These are phyloP conservation scores for Paguma larvata DNA, from an alignment of 2,797 vertebrate species.

Conservation along the genomic window DNA sequence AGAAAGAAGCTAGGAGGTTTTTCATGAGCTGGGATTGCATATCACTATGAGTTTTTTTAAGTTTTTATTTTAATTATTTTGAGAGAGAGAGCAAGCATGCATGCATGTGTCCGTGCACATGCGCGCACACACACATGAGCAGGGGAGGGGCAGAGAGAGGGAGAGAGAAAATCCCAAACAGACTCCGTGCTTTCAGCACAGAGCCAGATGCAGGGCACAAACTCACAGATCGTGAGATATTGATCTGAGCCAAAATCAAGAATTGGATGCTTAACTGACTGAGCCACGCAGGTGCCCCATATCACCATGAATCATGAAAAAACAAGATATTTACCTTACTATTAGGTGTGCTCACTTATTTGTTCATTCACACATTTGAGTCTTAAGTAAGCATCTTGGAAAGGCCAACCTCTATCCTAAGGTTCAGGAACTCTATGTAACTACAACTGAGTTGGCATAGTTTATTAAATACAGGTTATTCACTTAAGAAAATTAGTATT, in stretches of 20 bases:
- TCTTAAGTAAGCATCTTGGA: background rate
- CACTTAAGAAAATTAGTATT: background rate
- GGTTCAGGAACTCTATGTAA: background rate
- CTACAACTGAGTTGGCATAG: background rate
- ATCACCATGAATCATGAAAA: background rate
- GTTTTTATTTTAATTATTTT: too few relatives aligned
- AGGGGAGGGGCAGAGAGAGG: too few relatives aligned
- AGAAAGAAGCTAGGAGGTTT: background rate
- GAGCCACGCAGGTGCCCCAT: background rate
- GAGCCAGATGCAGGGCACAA: too few relatives aligned
- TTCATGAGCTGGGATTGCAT: background rate
- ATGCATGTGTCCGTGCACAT: too few relatives aligned
- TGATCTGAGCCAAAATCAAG: too few relatives aligned
- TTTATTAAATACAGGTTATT: background rate
- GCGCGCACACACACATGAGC: too few relatives aligned
- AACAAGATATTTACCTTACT: background rate
- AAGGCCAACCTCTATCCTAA: background rate
- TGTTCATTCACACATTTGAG: background rate
- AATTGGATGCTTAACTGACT: too few relatives aligned
- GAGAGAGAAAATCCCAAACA: too few relatives aligned
- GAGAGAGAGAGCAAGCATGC: too few relatives aligned
- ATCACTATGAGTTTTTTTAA: background rate
- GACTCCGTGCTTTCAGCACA: too few relatives aligned
- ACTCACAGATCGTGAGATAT: too few relatives aligned
- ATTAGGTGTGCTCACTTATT: background rate